Conservation (phyloP, 2,797 vertebrate genomes). For the Podargus strigoides region DNA sequence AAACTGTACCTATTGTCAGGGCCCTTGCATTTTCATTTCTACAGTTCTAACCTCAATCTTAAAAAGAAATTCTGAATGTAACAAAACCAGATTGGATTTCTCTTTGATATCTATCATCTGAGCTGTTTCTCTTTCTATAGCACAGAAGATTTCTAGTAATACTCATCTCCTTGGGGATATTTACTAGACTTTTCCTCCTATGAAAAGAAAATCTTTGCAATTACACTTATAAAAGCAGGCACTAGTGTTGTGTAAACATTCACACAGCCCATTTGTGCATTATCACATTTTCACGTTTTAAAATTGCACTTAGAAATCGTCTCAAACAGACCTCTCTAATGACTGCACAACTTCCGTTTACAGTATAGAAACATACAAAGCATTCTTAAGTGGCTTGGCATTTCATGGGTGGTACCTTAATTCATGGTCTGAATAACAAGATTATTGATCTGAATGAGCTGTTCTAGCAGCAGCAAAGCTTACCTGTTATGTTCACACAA, state of each 20-base stretch:
- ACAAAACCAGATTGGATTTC: neutral
- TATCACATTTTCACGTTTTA: neutral
- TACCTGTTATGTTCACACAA: slow-evolving; percentile 86
- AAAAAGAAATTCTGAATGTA: neutral
- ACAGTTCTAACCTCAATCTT: neutral
- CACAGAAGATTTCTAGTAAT: neutral
- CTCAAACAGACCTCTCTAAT: neutral
- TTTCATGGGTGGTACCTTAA: neutral
- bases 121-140: neutral
- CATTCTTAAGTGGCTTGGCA: neutral
- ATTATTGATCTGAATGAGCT: neutral
- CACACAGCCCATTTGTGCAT: neutral
- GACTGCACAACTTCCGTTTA: neutral
- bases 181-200: neutral
- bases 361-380: neutral
- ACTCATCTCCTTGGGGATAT: neutral
- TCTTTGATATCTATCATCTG: neutral
- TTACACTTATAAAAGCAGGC: neutral
- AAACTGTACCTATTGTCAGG: neutral
- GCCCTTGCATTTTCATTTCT: neutral
- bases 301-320: neutral
- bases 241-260: neutral
- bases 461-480: neutral
- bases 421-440: neutral
- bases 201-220: neutral